Conservation (phyloP, 1,140 invertebrate genomes). For the Lineus longissimus region DNA sequence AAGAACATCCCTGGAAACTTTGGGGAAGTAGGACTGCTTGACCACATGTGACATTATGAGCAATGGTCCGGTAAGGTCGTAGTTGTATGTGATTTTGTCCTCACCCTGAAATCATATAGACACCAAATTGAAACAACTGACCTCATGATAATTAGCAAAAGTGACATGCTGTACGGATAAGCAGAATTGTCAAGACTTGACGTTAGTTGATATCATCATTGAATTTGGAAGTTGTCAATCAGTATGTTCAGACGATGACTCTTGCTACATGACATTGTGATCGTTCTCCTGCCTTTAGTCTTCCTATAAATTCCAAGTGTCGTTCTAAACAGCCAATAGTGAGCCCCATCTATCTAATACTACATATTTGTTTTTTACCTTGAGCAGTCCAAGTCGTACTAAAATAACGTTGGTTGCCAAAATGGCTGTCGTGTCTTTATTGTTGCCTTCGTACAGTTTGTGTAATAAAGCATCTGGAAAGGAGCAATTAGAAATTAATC, state of each 20-base stretch:
- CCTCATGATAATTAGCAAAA: no score
- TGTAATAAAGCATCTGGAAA: constrained; percentile 58
- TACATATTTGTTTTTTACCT: constrained; percentile 53
- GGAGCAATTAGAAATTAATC: neutral
- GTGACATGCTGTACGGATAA: no score
- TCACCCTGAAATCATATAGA: constrained; percentile 31
- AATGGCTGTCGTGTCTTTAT: constrained; percentile 54
- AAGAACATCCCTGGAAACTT: constrained; percentile 40
- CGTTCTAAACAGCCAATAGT: no score
- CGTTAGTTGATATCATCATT: no score
- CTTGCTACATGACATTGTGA: no score
- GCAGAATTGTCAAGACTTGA: no score
- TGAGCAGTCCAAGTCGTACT: constrained; percentile 67
- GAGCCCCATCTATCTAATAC: neutral
- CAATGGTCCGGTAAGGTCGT: constrained; percentile 47
- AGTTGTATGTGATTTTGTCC: constrained; percentile 45
- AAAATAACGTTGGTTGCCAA: constrained; percentile 64
- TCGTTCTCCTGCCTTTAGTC: no score
- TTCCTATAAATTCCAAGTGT: no score
- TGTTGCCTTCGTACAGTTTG: constrained; percentile 59
- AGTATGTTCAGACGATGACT: no score
- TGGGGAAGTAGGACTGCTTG: constrained; percentile 45
- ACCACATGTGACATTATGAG: constrained; percentile 44
- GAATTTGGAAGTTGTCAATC: no score
- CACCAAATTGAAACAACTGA: neutral